phyloP scores from a whole-genome alignment of 1,140 invertebrate genomes.

The Pseudomyrmex concolor region DNA sequence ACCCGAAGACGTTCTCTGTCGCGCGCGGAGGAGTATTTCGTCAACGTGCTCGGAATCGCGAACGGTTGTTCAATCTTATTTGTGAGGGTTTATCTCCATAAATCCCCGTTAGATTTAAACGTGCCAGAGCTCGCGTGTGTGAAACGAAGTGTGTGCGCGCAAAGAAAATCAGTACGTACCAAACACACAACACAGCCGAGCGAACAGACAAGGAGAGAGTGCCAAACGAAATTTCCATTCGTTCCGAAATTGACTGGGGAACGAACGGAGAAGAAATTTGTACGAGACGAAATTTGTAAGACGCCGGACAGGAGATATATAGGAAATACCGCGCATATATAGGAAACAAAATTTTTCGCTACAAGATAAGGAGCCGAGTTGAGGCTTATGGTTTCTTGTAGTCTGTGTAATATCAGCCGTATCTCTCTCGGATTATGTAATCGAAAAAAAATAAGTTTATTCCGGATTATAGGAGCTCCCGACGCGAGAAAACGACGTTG shows the following conservation, averaged over 20 bases:
- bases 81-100: slow-evolving; percentile 70
- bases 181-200: too few species aligned
- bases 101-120: slow-evolving; percentile 74
- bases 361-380: slow-evolving; percentile 1
- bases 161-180: neutral
- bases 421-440: slow-evolving; percentile 31
- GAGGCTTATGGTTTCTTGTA: slow-evolving; percentile 32
- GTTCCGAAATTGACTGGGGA: slow-evolving; percentile 59
- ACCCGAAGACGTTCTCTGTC: slow-evolving; percentile 5
- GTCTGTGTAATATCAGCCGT: slow-evolving; percentile 43
- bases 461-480: neutral
- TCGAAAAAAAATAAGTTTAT: slow-evolving; percentile 42
- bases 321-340: slow-evolving; percentile 17
- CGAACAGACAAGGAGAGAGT: neutral
- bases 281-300: neutral
- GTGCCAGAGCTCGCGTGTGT: slow-evolving; percentile 27
- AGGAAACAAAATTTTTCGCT: slow-evolving; percentile 54
- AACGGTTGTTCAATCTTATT: slow-evolving; percentile 72
- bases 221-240: slow-evolving; percentile 61
- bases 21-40: slow-evolving; percentile 58
- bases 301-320: neutral
- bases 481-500: neutral
- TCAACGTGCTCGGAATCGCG: slow-evolving; percentile 66
- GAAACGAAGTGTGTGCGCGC: neutral
- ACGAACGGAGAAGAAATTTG: neutral